These are phyloP conservation scores for Crossaster papposus DNA, from an alignment of 53 echinoderm and acorn worm genomes.

Conservation along the genomic window DNA sequence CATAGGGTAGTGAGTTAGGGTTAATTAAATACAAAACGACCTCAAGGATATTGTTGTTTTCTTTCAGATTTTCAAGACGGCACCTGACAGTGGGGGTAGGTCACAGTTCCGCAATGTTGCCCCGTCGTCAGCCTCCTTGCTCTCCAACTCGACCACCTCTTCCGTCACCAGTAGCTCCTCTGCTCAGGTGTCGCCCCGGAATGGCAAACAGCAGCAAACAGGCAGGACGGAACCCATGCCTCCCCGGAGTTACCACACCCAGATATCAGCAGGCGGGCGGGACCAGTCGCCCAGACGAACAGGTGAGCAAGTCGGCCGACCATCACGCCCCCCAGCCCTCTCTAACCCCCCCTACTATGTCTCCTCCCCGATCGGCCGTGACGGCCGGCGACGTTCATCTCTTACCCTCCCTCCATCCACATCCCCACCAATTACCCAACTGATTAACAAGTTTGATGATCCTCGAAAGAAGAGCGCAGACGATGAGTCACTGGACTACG, in stretches of 20 bases:
- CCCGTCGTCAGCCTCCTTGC: slow-evolving; percentile 51
- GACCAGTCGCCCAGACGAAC: slow-evolving; percentile 91
- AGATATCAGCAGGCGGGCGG: slow-evolving; percentile 44
- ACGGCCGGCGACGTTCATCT: not conserved
- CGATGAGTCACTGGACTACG: slow-evolving; percentile 14
- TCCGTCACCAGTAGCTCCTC: slow-evolving; percentile 78
- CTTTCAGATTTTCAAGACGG: slow-evolving; percentile 86
- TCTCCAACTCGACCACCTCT: slow-evolving; percentile 80
- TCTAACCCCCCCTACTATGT: not conserved
- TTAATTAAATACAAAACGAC: no score
- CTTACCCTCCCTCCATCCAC: slow-evolving; percentile 31
- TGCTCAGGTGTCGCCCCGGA: slow-evolving; percentile 71
- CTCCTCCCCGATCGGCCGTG: slow-evolving; percentile 4
- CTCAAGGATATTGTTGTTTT: not conserved
- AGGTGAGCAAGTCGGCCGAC: slow-evolving; percentile 71
- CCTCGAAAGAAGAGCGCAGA: not conserved
- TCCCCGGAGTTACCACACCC: slow-evolving; percentile 48
- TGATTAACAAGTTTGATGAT: slow-evolving; percentile 21
- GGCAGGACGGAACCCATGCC: slow-evolving; percentile 24
- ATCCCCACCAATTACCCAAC: slow-evolving; percentile 24
- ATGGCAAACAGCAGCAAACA: slow-evolving; percentile 61
- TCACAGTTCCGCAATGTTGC: slow-evolving; percentile 67
- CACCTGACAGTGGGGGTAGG: slow-evolving; percentile 73
- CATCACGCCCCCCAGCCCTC: slow-evolving; percentile 10
- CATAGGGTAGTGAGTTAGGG: no score